Evolutionary conservation across 2,888 invertebrate species (phyloP), one percentile per base, ranked within the genome.

Genomic region (Aphodius sticticus): DNA sequence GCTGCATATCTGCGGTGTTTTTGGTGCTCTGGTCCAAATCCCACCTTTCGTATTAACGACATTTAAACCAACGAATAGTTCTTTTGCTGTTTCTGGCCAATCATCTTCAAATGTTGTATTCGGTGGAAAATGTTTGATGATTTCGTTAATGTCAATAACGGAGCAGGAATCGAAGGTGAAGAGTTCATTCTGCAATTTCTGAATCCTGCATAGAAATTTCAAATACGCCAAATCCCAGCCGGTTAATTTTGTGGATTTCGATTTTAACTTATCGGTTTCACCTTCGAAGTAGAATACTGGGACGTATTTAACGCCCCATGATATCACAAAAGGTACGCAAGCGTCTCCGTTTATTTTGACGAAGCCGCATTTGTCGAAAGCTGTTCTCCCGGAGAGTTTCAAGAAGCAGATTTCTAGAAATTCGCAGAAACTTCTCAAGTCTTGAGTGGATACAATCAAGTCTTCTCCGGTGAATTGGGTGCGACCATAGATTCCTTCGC

Each of bases 161-260:
- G 95, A 95, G 89, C 97, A 97, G 9, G 96, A 95, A 87, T 97
- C 96, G 91, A 96, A 96, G 16, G 96, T 96, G 89, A 97, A 97
- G 81, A 97, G 90, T 90, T 97, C 97, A 87, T 96, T 97, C 83
- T 97, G 91, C 97, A 71, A 35, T 12, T 71, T 71, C 90, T 97
- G 97, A 83, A 97, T 97, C 90, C 97, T 97, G 90, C 97, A 97
- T 90, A 97, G 97, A 89, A 97, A 97, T 89, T 97, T 97, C 83
- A 97, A 91, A 89, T 97, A 97, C 0, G 97, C 96, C 83, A 97
- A 90, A 89, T 97, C 97, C 97, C 97, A 97, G 81, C 96, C 96
- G 86, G 96, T 95, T 69, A 97, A 90, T 88, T 96, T 94, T 86
- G 96, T 95, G 2, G 97, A 96, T 87, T 96, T 96, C 82, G 95